Conservation (phyloP, 2,888 invertebrate species). For the Smittia sp. region DNA sequence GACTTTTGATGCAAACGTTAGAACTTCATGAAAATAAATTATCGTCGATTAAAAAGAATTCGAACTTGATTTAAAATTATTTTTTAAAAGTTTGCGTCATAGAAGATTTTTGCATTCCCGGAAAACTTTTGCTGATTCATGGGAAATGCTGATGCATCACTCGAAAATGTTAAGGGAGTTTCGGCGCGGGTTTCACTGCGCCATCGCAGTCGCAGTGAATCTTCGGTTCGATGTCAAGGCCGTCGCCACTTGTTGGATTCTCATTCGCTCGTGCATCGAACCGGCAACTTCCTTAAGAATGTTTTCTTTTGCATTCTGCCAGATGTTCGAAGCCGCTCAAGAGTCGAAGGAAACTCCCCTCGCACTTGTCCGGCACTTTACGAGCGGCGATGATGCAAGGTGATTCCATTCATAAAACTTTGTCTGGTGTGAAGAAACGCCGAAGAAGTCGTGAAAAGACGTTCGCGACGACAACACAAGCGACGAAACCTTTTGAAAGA, state of each 20-base stretch:
- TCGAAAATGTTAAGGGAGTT: not conserved
- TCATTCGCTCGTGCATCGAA: not conserved
- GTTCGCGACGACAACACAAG: not conserved
- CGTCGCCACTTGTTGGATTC: not conserved
- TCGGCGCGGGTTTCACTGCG: not conserved
- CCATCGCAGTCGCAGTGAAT: not conserved
- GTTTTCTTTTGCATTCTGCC: not conserved
- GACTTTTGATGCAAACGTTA: not conserved
- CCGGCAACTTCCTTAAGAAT: not conserved
- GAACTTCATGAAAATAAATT: not conserved
- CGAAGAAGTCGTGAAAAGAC: constrained; percentile 4
- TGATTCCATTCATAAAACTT: not conserved
- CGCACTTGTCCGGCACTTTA: not conserved
- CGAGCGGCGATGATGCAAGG: not conserved
- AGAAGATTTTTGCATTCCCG: too few relatives aligned
- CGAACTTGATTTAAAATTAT: too few relatives aligned
- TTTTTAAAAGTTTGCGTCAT: too few relatives aligned
- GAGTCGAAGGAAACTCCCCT: not conserved
- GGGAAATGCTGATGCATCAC: not conserved
- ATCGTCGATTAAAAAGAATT: not conserved
- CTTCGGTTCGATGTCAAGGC: not conserved
- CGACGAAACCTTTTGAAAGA: not conserved
- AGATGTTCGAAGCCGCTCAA: not conserved
- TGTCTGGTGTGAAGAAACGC: constrained; percentile 6
- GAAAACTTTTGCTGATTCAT: not conserved